Conservation (phyloP, 2,797 vertebrate genomes). For the Enteromius fasciolatus region DNA sequence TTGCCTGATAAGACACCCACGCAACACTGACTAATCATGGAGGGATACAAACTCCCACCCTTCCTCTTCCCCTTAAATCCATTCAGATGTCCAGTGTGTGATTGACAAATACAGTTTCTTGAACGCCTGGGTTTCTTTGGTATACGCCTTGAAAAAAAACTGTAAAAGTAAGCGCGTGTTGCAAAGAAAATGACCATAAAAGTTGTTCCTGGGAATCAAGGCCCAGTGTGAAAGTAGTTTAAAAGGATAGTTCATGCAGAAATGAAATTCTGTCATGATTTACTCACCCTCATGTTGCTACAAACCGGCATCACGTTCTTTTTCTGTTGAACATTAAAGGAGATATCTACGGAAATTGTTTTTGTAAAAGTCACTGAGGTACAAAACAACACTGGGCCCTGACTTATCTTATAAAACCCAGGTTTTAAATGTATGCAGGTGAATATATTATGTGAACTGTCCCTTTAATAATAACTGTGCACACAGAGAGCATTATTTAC, state of each 20-base stretch:
- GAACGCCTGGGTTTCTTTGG: background rate
- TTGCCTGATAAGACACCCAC: conserved; percentile 73
- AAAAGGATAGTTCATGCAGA: background rate
- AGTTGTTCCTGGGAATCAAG: conserved; percentile 1
- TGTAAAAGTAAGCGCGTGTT: background rate
- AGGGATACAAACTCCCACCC: conserved; percentile 17
- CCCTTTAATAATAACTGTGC: background rate
- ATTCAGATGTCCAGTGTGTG: conserved; percentile 31
- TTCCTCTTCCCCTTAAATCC: conserved; percentile 18
- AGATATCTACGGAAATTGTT: background rate
- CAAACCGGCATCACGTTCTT: background rate
- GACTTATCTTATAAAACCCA: background rate
- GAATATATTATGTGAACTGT: background rate
- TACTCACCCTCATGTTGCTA: background rate
- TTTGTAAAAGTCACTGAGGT: background rate
- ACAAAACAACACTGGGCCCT: background rate
- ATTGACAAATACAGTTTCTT: conserved; percentile 24
- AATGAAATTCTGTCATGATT: background rate
- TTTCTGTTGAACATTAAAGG: background rate
- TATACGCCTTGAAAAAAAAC: background rate
- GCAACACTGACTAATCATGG: conserved; percentile 69
- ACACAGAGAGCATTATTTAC: background rate
- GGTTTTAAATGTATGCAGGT: background rate
- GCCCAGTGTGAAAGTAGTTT: background rate
- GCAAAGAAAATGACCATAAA: background rate